Conservation (phyloP, 2,888 invertebrate species). For the Pyralis farinalis region DNA sequence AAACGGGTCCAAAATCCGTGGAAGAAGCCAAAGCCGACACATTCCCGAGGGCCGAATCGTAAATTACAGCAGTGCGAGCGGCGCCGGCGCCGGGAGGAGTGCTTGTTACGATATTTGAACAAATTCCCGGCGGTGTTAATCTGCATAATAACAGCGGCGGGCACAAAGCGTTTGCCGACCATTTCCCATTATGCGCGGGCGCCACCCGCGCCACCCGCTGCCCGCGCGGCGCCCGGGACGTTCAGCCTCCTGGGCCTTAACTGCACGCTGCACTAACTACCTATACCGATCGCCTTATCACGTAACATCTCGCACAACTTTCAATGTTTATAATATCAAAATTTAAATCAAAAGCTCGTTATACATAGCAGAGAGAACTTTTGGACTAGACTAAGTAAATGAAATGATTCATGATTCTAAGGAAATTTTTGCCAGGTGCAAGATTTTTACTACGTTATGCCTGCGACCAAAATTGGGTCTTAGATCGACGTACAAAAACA, state of each 20-base stretch:
- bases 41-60: constrained; percentile 69
- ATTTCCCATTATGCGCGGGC: constrained; percentile 67
- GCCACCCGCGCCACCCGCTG: constrained; percentile 77
- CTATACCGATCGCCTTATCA: too few relatives aligned
- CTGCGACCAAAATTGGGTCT: too few relatives aligned
- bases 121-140: constrained; percentile 81
- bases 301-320: too few relatives aligned
- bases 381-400: too few relatives aligned
- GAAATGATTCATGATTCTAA: too few relatives aligned
- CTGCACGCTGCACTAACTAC: constrained; percentile 18
- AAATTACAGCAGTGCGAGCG: constrained; percentile 68
- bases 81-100: constrained; percentile 75
- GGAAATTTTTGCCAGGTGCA: too few relatives aligned
- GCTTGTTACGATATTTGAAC: constrained; percentile 81
- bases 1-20: constrained; percentile 46
- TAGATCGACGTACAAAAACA: too few relatives aligned
- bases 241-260: constrained; percentile 18
- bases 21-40: constrained; percentile 64
- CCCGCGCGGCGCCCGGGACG: constrained; percentile 30
- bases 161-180: constrained; percentile 75
- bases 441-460: too few relatives aligned
- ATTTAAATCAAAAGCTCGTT: too few relatives aligned
- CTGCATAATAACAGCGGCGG: constrained; percentile 79
- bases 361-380: too few relatives aligned
- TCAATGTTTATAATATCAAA: too few relatives aligned